phyloP scores from a whole-genome alignment of 2,888 invertebrate genomes.

The Alitta virens region DNA sequence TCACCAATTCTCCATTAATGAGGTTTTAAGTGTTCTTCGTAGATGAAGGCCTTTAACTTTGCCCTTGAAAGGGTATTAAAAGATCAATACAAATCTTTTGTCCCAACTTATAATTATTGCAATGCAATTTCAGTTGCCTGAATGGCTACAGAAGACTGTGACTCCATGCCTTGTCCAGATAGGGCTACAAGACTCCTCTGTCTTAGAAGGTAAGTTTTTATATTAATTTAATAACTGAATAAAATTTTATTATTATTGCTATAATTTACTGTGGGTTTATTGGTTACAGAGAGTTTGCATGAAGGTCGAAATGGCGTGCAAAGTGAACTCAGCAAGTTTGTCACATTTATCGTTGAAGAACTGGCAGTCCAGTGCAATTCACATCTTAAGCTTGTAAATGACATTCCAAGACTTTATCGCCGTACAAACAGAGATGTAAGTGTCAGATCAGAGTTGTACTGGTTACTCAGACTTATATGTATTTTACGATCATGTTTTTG shows the following conservation, averaged over 20 bases:
- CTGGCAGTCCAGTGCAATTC: constrained; percentile 45
- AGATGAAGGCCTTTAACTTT: too few species aligned
- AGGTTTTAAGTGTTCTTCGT: too few species aligned
- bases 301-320: constrained; percentile 33
- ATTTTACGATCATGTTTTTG: not conserved
- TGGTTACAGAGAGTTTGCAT: constrained; percentile 19
- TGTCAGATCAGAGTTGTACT: not conserved
- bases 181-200: constrained; percentile 4
- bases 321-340: constrained; percentile 38
- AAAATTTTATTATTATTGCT: not conserved
- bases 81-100: too few species aligned
- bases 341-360: constrained; percentile 43
- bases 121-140: constrained; percentile 32
- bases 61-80: too few species aligned
- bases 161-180: constrained; percentile 18
- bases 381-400: constrained; percentile 67
- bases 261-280: not conserved
- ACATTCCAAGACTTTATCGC: constrained; percentile 88
- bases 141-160: constrained; percentile 28
- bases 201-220: constrained; percentile 12
- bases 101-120: too few species aligned
- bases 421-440: constrained; percentile 79
- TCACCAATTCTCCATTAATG: too few species aligned
- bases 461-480: not conserved
- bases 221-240: not conserved